These are phyloP conservation scores for Struthio camelus DNA, from an alignment of 2,113 vertebrate species.

Conservation along the genomic window DNA sequence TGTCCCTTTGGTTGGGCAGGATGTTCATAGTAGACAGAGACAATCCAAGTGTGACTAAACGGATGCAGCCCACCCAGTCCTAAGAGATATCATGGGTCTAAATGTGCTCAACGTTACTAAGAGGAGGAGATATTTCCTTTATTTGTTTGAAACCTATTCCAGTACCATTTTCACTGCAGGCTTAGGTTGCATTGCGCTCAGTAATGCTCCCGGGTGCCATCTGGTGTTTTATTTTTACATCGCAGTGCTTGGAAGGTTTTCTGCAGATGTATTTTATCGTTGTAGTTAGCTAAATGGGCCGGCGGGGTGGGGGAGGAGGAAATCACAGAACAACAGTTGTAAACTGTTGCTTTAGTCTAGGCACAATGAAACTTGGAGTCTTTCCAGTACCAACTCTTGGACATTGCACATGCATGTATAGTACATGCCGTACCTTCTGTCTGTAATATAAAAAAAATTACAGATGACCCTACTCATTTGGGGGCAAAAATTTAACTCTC, in stretches of 20 bases:
- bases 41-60: background rate
- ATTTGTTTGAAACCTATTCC: background rate
- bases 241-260: background rate
- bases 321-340: background rate
- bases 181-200: accelerated
- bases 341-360: background rate
- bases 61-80: background rate
- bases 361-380: background rate
- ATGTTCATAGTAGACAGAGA: background rate
- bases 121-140: background rate
- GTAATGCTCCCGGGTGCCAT: slow-evolving; percentile 39
- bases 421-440: background rate
- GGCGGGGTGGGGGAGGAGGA: accelerated
- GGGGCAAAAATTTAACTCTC: background rate
- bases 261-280: background rate
- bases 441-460: background rate
- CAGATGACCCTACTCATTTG: background rate
- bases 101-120: background rate
- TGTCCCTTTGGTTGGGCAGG: background rate
- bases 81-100: background rate
- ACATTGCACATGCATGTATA: background rate
- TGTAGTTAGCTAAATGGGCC: accelerated
- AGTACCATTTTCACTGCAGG: background rate
- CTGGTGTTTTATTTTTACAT: background rate
- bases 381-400: background rate